A percentile compares a stretch with the other conserved stretches of the same genome.
Conservation (phyloP, 2,888 invertebrate species). For the Cremastinae sp. region DNA sequence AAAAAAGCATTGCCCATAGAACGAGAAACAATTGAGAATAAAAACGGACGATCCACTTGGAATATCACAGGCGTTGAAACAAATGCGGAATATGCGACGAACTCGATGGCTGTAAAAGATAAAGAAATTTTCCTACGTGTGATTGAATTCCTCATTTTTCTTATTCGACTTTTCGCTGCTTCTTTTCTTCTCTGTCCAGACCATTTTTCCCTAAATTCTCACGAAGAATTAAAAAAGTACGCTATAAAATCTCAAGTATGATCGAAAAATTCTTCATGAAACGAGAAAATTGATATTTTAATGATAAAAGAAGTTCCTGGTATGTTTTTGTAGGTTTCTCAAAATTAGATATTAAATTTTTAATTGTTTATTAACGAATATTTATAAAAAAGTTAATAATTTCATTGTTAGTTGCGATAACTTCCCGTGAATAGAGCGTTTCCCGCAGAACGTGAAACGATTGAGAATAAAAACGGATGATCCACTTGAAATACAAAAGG, state of each 20-base stretch:
- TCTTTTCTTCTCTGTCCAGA: too few relatives aligned
- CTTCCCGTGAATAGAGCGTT: slow-evolving; percentile 30
- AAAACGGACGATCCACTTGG: slow-evolving; percentile 54
- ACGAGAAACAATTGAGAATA: slow-evolving; percentile 33
- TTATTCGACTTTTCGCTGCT: too few relatives aligned
- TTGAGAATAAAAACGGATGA: slow-evolving; percentile 51
- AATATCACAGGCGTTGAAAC: slow-evolving; percentile 28
- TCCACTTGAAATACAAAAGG: slow-evolving; percentile 45
- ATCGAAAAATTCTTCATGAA: too few relatives aligned
- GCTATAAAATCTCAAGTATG: too few relatives aligned
- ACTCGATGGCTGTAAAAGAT: slow-evolving; percentile 19
- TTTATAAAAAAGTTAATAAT: too few relatives aligned
- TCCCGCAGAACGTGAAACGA: slow-evolving; percentile 21
- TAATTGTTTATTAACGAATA: too few relatives aligned
- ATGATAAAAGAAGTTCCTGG: too few relatives aligned
- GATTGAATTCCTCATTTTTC: not conserved
- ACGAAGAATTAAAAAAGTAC: too few relatives aligned
- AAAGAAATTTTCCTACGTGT: not conserved
- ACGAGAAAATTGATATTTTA: too few relatives aligned
- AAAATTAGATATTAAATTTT: too few relatives aligned
- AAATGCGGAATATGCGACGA: not conserved
- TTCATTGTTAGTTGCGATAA: slow-evolving; percentile 19
- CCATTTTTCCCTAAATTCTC: too few relatives aligned
- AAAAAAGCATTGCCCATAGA: slow-evolving; percentile 22
- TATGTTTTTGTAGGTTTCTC: too few relatives aligned